phyloP scores from a whole-genome alignment of 2,797 vertebrate genomes.

The Myiotriccus ornatus region DNA sequence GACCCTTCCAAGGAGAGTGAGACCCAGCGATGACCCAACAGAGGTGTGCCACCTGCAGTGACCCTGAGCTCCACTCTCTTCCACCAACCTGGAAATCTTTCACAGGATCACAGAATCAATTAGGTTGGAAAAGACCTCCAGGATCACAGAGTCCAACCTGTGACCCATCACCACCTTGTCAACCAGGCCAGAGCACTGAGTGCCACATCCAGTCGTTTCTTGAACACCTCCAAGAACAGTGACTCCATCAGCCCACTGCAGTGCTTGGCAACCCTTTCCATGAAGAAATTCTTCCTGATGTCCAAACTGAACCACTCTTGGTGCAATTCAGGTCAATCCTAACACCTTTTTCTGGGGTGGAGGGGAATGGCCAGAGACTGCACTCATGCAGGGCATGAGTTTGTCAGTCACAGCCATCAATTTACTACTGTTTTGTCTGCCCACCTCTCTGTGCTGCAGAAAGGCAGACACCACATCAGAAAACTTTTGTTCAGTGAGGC shows the following conservation, averaged over 20 bases:
- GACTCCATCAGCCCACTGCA: neutral
- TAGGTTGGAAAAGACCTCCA: neutral
- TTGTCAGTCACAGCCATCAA: neutral
- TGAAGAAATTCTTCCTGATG: neutral
- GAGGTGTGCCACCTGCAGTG: neutral
- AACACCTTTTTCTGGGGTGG: rapidly evolving
- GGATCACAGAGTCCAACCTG: neutral
- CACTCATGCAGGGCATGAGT: neutral
- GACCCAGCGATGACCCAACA: neutral
- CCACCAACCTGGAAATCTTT: neutral
- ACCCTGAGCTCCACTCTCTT: neutral
- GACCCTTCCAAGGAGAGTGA: neutral
- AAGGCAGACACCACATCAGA: neutral
- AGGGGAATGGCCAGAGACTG: neutral
- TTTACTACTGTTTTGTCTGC: neutral
- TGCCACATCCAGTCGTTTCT: neutral
- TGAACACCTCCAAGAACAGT: neutral
- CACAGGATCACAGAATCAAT: neutral
- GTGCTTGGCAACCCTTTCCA: neutral
- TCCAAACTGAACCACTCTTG: neutral
- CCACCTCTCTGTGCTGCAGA: neutral
- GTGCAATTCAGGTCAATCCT: neutral
- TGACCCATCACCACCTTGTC: neutral
- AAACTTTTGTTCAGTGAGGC: neutral
- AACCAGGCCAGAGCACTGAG: neutral